Evolutionary conservation across 1,140 invertebrate species (phyloP).

Genomic region (Hypsibius dujardini): DNA sequence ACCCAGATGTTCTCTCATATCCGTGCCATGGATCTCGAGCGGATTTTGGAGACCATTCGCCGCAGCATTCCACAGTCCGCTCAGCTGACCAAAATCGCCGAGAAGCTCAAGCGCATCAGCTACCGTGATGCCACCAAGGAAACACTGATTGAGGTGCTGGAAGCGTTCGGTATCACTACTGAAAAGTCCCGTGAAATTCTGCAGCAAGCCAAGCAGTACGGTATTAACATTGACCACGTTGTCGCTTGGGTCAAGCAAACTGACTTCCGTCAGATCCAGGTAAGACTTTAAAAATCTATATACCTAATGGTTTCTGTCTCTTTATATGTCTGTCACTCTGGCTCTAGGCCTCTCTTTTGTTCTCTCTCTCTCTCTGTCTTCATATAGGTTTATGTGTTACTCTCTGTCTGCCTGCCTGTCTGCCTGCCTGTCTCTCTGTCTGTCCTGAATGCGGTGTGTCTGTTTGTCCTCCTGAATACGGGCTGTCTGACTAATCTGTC

Average conservation of each 20-base stretch:
- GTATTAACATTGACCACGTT: not conserved
- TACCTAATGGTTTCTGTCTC: too few species aligned
- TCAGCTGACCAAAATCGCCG: conserved; percentile 1
- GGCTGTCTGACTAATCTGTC: too few species aligned
- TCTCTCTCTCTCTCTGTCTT: too few species aligned
- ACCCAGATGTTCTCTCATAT: not conserved
- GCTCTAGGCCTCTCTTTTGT: too few species aligned
- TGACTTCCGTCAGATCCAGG: not conserved
- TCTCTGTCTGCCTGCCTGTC: too few species aligned
- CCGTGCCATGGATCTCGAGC: not conserved
- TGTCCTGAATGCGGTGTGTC: too few species aligned
- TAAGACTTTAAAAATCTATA: too few species aligned
- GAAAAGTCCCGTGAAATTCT: conserved; percentile 9
- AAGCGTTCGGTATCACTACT: not conserved
- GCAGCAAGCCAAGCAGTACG: not conserved
- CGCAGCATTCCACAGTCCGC: not conserved
- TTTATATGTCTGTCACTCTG: too few species aligned
- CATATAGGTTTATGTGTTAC: too few species aligned
- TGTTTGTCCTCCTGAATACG: too few species aligned
- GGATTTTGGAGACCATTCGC: not conserved
- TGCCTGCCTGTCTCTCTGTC: too few species aligned
- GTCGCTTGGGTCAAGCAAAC: not conserved
- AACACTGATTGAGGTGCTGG: conserved; percentile 2
- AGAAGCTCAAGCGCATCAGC: conserved; percentile 15
- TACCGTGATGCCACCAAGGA: not conserved